Base-by-base conservation (phyloP, 2,797 vertebrate genomes). In the Mionectes olivaceus region DNA sequence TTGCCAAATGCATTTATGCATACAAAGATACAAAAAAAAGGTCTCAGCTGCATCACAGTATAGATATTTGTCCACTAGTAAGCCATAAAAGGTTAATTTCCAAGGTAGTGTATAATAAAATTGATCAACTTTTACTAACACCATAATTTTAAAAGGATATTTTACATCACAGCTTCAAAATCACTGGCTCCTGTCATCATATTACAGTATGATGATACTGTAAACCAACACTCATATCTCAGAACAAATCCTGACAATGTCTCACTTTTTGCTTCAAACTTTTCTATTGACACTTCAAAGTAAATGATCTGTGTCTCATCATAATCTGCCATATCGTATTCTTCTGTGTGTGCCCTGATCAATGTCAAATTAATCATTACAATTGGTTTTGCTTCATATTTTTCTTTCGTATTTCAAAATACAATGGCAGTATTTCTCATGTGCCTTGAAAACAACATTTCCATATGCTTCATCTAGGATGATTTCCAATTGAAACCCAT, bases 131-230 rank as follows among this genome's bases (percentile, higher is more conserved):
- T 96, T 89, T 95, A 91, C 63, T 77, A 70, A 82, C 60, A 91
- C 10, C 7, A 13, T 75, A 77, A 93, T 60, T 49, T 56, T 24
- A 85, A 95, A 91, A 91, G 24, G 35, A 76, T 82, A 81, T 93
- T 96, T 97, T 41, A 69, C 47, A 92, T 61, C 47, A 73, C 32
- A 83, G 14, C 47, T 70, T 93, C 46, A 95, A 93, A 87, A 67
- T 77, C 56, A 61, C 52, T 11, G 65, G 13, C 43, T 94, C n/a
- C 71, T 75, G 24, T 50, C 35, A 35, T 35, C 35, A 35, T 35
- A 35, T 35, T 35, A 35, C 35, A 35, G 35, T 86, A 47, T 67
- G 21, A 86, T 80, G 32, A 39, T 33, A 39, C 49, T 50, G 10
- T 69, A 73, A 92, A 75, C 19, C 1, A 16, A 12, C 18, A 60